These are phyloP conservation scores for Osmerus mordax DNA, from an alignment of 2,113 vertebrate species.

Conservation along the genomic window DNA sequence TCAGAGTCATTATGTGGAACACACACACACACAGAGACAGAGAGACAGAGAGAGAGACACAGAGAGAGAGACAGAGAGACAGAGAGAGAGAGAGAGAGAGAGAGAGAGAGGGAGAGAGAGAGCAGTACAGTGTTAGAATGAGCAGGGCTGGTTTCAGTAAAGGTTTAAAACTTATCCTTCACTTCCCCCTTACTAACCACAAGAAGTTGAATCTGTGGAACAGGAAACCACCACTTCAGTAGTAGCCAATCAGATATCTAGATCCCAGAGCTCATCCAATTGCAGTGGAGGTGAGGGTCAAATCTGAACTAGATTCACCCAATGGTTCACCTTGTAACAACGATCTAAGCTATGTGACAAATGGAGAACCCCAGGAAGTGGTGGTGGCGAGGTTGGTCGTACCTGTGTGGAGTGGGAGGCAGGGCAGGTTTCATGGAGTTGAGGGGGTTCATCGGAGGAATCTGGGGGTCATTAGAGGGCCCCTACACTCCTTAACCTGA, in stretches of 20 bases:
- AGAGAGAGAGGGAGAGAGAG: neutral
- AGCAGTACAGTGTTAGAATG: slow-evolving; percentile 4
- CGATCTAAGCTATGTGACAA: neutral
- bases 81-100: neutral
- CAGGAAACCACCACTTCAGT: slow-evolving; percentile 46
- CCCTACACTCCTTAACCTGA: slow-evolving; percentile 55
- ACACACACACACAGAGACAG: no score
- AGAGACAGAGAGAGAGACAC: no score
- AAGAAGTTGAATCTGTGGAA: slow-evolving; percentile 32
- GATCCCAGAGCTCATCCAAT: slow-evolving; percentile 2
- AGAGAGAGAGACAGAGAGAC: neutral
- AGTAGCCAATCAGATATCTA: slow-evolving; percentile 28
- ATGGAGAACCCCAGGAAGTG: slow-evolving; percentile 4
- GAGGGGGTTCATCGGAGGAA: slow-evolving; percentile 87
- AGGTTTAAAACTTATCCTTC: slow-evolving; percentile 32
- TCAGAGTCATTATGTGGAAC: no score
- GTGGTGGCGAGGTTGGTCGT: slow-evolving; percentile 49
- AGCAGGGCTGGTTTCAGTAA: slow-evolving; percentile 19
- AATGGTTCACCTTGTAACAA: slow-evolving; percentile 34
- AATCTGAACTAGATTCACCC: neutral
- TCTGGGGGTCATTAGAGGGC: slow-evolving; percentile 64
- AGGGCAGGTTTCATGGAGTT: slow-evolving; percentile 95
- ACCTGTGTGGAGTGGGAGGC: slow-evolving; percentile 88
- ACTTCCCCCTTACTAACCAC: slow-evolving; percentile 48
- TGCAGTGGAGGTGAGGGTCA: neutral